Base-by-base conservation (phyloP, 2,888 invertebrate genomes). In the Agriopis aurantiaria region DNA sequence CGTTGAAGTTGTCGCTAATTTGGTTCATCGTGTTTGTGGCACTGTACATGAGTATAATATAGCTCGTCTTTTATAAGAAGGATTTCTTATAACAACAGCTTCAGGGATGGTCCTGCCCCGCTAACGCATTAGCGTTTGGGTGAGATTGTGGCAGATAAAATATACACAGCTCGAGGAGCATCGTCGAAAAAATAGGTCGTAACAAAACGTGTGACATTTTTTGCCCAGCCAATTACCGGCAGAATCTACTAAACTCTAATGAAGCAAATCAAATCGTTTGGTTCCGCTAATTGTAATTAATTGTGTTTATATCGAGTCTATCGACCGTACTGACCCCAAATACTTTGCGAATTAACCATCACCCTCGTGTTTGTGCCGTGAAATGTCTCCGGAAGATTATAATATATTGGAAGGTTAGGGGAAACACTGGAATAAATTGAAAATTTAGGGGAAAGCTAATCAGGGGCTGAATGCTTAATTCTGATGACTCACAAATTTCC, bases 201-300 rank as follows among this genome's bases (percentile, higher is more conserved):
- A 40, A n/a, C 8, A 8, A 8, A 17, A 12, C 51, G 17, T 61
- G 51, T 61, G 51, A 53, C 53, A 62, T 62, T 62, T 52, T 62
- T 45, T 46, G 17, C 23, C 17, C 5, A 43, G n/a, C 11, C 45
- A 53, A 52, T 57, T 64, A 48, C 45, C 4, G 8, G 23, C 14
- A 49, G 17, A 62, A 53, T 33, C 49, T n/a, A 48, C n/a, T 40
- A 51, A 57, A 64, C 11, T 5, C 14, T 79, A 78, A 81, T 79
- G 71, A 78, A 75, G 66, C 74, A 68, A 80, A 80, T 78, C 73
- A 64, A 74, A 80, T 79, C 66, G 70, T 68, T 67, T 64, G 10
- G 61, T 69, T 60, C 61, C 60, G 51, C 64, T 63, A 62, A 67
- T 17, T 66, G 48, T 70, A 73, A 75, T 80, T 79, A 74, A 78